Conservation (phyloP, 64 coral and sea anemone species). For the Anthopleura sola region DNA sequence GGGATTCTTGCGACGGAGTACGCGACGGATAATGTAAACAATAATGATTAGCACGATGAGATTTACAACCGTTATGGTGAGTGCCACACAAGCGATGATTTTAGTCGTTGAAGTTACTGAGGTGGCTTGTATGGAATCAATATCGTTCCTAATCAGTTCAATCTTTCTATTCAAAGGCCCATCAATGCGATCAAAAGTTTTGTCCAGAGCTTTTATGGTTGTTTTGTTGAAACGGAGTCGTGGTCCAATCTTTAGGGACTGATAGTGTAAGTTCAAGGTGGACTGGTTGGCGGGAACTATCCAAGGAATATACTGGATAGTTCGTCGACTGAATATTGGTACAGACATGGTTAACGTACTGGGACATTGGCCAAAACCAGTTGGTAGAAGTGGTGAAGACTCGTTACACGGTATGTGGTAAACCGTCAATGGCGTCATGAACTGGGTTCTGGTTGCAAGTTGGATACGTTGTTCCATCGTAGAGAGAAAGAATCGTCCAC, state of each 20-base stretch:
- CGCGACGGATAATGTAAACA: not conserved
- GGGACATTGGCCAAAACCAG: constrained; percentile 8
- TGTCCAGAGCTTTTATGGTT: constrained; percentile 20
- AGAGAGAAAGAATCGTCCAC: constrained; percentile 1
- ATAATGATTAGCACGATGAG: not conserved
- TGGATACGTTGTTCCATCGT: not conserved
- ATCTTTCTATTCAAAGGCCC: not conserved
- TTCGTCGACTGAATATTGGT: not conserved
- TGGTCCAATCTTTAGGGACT: not conserved
- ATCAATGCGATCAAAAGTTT: constrained; percentile 16
- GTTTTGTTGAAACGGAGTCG: not conserved
- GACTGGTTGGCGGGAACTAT: not conserved
- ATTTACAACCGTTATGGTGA: not conserved
- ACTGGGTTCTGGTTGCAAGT: not conserved
- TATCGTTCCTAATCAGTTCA: not conserved
- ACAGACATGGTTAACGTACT: not conserved
- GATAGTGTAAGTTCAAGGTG: not conserved
- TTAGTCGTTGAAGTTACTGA: not conserved
- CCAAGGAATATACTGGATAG: not conserved
- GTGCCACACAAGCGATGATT: not conserved
- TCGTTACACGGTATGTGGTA: constrained; percentile 7
- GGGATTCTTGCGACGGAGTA: not conserved
- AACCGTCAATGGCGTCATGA: not conserved
- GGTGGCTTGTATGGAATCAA: not conserved
- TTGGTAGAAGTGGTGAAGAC: not conserved